These are phyloP conservation scores for Polymixis lichenea DNA, from an alignment of 2,888 invertebrate species.

Conservation along the genomic window DNA sequence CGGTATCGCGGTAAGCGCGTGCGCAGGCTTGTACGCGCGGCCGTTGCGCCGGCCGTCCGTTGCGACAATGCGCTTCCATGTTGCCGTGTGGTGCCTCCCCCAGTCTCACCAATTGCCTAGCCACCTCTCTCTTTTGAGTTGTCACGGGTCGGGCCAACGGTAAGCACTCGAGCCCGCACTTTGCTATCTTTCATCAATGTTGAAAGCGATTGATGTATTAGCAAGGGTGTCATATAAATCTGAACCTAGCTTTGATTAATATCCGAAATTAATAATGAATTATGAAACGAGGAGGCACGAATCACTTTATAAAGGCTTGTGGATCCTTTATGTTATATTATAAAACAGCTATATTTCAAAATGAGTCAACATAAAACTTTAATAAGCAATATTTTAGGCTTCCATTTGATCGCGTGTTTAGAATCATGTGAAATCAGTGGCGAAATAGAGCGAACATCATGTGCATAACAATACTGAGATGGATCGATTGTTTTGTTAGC, in stretches of 20 bases:
- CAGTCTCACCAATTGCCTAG: constrained; percentile 82
- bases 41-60: constrained; percentile 85
- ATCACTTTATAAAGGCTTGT: constrained; percentile 5
- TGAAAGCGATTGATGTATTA: constrained; percentile 60
- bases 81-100: constrained; percentile 81
- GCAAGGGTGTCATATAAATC: constrained; percentile 51
- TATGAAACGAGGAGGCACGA: constrained; percentile 15
- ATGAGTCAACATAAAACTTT: constrained; percentile 23
- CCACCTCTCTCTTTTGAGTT: constrained; percentile 89
- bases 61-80: constrained; percentile 87
- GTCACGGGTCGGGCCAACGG: constrained; percentile 76
- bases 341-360: constrained; percentile 35
- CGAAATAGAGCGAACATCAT: constrained; percentile 51
- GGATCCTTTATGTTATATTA: constrained; percentile 12
- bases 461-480: constrained; percentile 53
- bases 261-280: constrained; percentile 29
- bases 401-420: constrained; percentile 51
- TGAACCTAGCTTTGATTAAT: constrained; percentile 36
- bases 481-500: constrained; percentile 45
- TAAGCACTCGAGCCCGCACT: constrained; percentile 67
- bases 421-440: constrained; percentile 41
- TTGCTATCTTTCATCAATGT: constrained; percentile 65
- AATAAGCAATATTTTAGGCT: constrained; percentile 29
- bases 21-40: constrained; percentile 83
- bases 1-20: constrained; percentile 74